Conservation (phyloP, 1,140 invertebrate species). For the Psix sp. region DNA sequence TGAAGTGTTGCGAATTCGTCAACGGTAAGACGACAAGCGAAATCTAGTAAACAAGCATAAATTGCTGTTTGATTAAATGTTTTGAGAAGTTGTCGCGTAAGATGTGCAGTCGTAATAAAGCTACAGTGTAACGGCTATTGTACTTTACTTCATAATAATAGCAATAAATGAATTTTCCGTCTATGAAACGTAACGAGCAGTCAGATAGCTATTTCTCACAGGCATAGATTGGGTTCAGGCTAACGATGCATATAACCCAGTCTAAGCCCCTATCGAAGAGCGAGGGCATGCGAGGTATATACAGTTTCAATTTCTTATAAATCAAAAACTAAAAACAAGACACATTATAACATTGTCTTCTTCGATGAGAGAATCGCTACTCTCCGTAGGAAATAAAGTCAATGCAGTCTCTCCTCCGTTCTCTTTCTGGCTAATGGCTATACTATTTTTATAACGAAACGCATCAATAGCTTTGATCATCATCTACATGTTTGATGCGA, state of each 20-base stretch:
- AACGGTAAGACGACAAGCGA: slow-evolving; percentile 36
- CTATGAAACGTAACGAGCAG: slow-evolving; percentile 43
- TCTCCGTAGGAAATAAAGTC: slow-evolving; percentile 69
- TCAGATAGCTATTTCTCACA: slow-evolving; percentile 19
- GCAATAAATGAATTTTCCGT: slow-evolving; percentile 42
- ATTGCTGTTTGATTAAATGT: slow-evolving; percentile 17
- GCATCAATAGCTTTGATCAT: slow-evolving; percentile 44
- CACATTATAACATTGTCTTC: slow-evolving; percentile 38
- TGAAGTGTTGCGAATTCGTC: background rate
- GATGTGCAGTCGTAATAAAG: slow-evolving; percentile 36
- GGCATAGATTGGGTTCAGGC: slow-evolving; percentile 61
- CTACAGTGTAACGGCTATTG: slow-evolving; percentile 57
- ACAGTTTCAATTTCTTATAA: slow-evolving; percentile 56
- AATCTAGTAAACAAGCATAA: slow-evolving; percentile 20
- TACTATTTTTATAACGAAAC: slow-evolving; percentile 66
- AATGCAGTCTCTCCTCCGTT: slow-evolving; percentile 73
- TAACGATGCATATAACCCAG: slow-evolving; percentile 44
- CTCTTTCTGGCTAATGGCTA: slow-evolving; percentile 68
- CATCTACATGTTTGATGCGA: slow-evolving; percentile 59
- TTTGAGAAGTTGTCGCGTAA: slow-evolving; percentile 16
- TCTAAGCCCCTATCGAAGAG: slow-evolving; percentile 46
- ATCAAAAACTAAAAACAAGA: slow-evolving; percentile 47
- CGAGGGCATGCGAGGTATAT: slow-evolving; percentile 66
- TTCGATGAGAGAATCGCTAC: slow-evolving; percentile 48
- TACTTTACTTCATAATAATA: slow-evolving; percentile 58